Conservation (phyloP, 1,140 invertebrate genomes). For the Planococcus citri region DNA sequence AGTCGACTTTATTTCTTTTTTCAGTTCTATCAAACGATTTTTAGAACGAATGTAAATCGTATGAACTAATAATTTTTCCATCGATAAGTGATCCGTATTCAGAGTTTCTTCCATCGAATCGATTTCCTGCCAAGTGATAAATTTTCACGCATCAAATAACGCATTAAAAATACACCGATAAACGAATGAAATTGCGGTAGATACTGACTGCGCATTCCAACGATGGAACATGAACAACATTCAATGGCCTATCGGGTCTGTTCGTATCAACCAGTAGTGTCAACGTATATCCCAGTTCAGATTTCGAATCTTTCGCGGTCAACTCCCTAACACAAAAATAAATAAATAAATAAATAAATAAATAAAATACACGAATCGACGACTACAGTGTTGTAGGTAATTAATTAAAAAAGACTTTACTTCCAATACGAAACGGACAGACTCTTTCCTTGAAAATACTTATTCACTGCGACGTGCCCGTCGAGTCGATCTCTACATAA, state of each 20-base stretch:
- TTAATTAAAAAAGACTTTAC: conserved; percentile 32
- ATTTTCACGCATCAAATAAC: not conserved
- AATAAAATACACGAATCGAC: too few relatives aligned
- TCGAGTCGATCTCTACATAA: conserved; percentile 56
- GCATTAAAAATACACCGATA: not conserved
- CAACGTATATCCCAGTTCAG: conserved; percentile 73
- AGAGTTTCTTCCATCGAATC: conserved; percentile 70
- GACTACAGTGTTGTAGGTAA: too few relatives aligned
- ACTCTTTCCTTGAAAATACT: conserved; percentile 77
- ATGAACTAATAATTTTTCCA: conserved; percentile 92
- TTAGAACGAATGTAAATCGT: conserved; percentile 88
- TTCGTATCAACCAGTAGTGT: conserved; percentile 76
- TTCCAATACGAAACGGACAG: conserved; percentile 90
- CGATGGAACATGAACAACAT: conserved; percentile 76
- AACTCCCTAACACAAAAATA: conserved; percentile 34
- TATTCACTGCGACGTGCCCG: conserved; percentile 81
- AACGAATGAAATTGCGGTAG: not conserved
- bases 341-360: conserved; percentile 22
- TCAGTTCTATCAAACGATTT: conserved; percentile 67
- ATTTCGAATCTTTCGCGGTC: conserved; percentile 55
- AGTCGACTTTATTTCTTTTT: conserved; percentile 60
- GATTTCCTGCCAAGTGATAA: conserved; percentile 36
- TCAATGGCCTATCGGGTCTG: conserved; percentile 65
- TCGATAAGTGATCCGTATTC: conserved; percentile 75
- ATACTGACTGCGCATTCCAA: conserved; percentile 51